Base-by-base conservation (phyloP, 2,888 invertebrate genomes). In the Tachina lurida region DNA sequence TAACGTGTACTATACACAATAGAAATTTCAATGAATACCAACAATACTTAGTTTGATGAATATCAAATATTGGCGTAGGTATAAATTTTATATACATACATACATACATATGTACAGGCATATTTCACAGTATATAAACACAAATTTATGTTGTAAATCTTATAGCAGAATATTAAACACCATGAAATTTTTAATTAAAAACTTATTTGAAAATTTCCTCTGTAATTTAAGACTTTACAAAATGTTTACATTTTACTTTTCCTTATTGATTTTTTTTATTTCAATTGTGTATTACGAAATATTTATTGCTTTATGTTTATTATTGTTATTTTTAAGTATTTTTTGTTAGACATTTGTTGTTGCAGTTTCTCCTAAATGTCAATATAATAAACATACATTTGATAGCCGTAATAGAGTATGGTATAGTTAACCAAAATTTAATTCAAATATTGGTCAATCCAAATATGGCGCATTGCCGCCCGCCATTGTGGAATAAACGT, bases 401-500 rank as follows among this genome's bases (percentile, higher is more conserved):
- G 31, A 31, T 31, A 31, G 31, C 31, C 31, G 10, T 10, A 31
- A 75, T 43, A 73, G 58, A 58, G 9, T 80, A 73, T 67, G 76
- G 76, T 49, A 17, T 75, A 52, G 52, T 54, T 76, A 60, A 62
- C 73, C 73, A 77, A 81, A 79, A 58, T 56, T 71, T 31, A 74
- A 65, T 80, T 80, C 54, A 76, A 84, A 71, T 76, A 65, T 58
- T 77, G 43, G 49, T 22, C 52, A 54, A 54, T 15, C 49, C 68
- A 81, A 76, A 82, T 63, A 82, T 63, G 76, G 70, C 17, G 17
- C 5, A 22, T 19, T 8, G 49, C n/a, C 47, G 52, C 49, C n/a
- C 47, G 52, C 49, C 52, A 79, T 62, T 71, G 47, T 56, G 67
- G 19, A 52, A 58, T 22, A 52, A 73, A 62, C 56, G 75, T 43